Evolutionary conservation across 2,797 vertebrate species (phyloP), one percentile per base, ranked within the genome.

Genomic region (Mus spretus): DNA sequence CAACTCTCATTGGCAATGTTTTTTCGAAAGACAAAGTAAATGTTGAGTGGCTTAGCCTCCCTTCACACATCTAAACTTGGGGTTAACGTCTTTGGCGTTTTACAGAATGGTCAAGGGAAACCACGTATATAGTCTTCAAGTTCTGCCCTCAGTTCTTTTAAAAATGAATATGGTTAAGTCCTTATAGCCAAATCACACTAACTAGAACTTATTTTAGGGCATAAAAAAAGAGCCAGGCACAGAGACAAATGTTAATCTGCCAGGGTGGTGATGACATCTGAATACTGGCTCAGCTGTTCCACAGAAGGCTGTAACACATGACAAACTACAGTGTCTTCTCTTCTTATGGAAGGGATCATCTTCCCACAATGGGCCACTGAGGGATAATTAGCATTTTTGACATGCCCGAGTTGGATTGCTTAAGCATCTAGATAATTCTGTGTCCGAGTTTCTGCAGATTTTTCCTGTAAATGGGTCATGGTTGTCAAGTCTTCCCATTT

Each of bases 51-150:
- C 1, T 90, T 88, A 53, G 24, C 7, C 63, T 28, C 34, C 63
- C 53, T 85, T 17, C 93, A 79, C 19, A 84, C 70, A 92, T 92
- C 86, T 91, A 77, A 89, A 80, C 63, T 93, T 44, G 20, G 11
- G 9, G 19, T 75, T 34, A 89, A 20, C 90, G 94, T 91, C 59
- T 50, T 44, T 93, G 31, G 1, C 10, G 74, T 94, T 96, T 94
- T 87, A 90, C 53, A 97, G n/a, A 96, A 37, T 40, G 28, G 5
- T 82, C 59, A 89, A 96, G 47, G 34, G 93, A 6, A 92, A 81
- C 77, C 90, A 92, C 88, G 17, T 88, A 37, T 89, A 26, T 92
- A 55, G 57, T 79, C 37, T 92, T 12, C 61, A 93, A 37, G 89
- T 89, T 96, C 93, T 91, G 86, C 7, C 65, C 24, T 94, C 28